Conservation (phyloP, 2,797 vertebrate species). For the Gephyroberyx darwinii region DNA sequence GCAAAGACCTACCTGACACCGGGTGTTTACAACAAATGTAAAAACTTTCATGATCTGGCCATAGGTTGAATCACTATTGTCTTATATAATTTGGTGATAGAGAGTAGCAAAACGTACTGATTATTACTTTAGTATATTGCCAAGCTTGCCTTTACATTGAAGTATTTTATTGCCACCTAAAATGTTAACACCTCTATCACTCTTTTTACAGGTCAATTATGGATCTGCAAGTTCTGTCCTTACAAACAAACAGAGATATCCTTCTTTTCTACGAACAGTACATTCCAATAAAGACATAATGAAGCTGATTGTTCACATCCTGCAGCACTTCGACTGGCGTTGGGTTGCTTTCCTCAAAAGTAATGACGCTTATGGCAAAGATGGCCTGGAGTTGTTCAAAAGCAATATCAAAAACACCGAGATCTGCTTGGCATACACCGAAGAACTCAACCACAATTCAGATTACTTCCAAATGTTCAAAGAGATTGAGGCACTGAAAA, state of each 20-base stretch:
- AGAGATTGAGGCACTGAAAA: slow-evolving; percentile 56
- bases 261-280: slow-evolving; percentile 85
- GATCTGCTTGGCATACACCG: slow-evolving; percentile 82
- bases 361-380: slow-evolving; percentile 71
- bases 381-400: slow-evolving; percentile 68
- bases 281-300: slow-evolving; percentile 79
- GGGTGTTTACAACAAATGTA: too few relatives aligned
- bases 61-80: too few relatives aligned
- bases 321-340: slow-evolving; percentile 81
- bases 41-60: too few relatives aligned
- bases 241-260: slow-evolving; percentile 68
- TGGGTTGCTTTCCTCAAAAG: slow-evolving; percentile 85
- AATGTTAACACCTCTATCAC: background rate
- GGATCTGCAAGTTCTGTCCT: slow-evolving; percentile 68
- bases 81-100: too few relatives aligned
- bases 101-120: too few relatives aligned
- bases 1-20: too few relatives aligned
- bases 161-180: background rate
- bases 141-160: background rate
- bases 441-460: slow-evolving; percentile 26
- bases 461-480: slow-evolving; percentile 62
- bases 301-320: slow-evolving; percentile 77
- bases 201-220: slow-evolving; percentile 75
- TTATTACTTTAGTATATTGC: too few relatives aligned
- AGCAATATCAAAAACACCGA: slow-evolving; percentile 44